These are phyloP conservation scores for Limenitis camilla DNA, from an alignment of 2,888 invertebrate species.

Conservation along the genomic window DNA sequence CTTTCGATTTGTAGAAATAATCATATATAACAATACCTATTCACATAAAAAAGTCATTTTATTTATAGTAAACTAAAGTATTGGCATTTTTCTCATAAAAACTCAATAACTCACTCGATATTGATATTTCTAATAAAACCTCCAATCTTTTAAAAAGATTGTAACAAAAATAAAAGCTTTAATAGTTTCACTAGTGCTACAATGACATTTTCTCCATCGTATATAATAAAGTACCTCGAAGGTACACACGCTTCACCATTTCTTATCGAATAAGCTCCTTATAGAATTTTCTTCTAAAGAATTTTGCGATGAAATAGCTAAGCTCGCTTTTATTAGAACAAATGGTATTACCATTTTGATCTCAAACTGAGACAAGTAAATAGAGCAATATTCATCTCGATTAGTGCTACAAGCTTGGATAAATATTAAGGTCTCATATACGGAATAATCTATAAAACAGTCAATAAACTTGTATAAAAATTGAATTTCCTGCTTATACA, in stretches of 20 bases:
- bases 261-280: constrained; percentile 19
- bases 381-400: constrained; percentile 1
- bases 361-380: background rate
- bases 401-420: background rate
- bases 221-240: constrained; percentile 4
- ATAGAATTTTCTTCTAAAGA: constrained; percentile 15
- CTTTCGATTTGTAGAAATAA: no score
- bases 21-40: no score
- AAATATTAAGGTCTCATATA: background rate
- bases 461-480: no score
- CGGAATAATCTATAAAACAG: no score
- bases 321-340: constrained; percentile 13
- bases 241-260: constrained; percentile 14
- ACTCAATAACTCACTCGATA: no score
- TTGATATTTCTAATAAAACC: background rate
- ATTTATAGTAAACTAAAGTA: no score
- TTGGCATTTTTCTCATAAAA: no score
- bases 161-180: constrained; percentile 3
- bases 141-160: background rate
- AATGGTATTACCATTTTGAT: constrained; percentile 7
- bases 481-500: no score
- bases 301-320: constrained; percentile 13
- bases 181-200: constrained; percentile 6
- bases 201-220: constrained; percentile 11
- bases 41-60: no score